Evolutionary conservation across 2,113 vertebrate genomes (phyloP).

Genomic region (Urocolius indicus): DNA sequence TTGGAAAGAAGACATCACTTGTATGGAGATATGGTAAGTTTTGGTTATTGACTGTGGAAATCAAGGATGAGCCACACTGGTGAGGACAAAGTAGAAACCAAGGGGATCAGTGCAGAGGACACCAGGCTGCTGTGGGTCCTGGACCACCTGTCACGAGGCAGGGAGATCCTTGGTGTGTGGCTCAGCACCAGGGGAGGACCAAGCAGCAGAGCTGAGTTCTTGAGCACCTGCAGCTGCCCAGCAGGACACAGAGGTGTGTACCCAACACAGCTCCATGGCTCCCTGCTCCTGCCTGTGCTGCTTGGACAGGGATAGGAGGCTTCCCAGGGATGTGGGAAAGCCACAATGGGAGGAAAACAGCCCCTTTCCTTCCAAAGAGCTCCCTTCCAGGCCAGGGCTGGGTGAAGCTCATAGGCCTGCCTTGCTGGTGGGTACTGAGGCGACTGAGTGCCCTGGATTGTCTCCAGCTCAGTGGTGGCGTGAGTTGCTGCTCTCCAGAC

Average conservation of each 20-base stretch:
- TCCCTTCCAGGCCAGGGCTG: fast-evolving
- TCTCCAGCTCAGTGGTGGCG: not conserved
- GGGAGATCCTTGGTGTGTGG: not conserved
- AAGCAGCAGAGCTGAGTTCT: not conserved
- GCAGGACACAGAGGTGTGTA: not conserved
- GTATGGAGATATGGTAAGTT: not conserved
- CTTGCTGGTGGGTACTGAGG: not conserved
- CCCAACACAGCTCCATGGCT: fast-evolving
- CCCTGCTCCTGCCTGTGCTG: not conserved
- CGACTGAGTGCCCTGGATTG: not conserved
- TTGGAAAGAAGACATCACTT: not conserved
- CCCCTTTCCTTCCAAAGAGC: not conserved
- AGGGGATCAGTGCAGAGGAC: not conserved
- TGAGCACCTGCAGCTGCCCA: not conserved
- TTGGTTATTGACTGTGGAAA: not conserved
- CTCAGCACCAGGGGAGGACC: not conserved
- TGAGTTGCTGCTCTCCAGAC: not conserved
- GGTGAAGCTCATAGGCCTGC: not conserved
- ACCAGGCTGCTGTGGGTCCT: not conserved
- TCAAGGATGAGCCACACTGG: not conserved
- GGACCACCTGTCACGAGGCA: fast-evolving
- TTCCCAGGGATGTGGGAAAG: not conserved
- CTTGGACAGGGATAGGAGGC: fast-evolving
- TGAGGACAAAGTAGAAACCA: not conserved
- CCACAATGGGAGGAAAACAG: not conserved